Base-by-base conservation (phyloP, 1,140 invertebrate species). In the Nephila pilipes region DNA sequence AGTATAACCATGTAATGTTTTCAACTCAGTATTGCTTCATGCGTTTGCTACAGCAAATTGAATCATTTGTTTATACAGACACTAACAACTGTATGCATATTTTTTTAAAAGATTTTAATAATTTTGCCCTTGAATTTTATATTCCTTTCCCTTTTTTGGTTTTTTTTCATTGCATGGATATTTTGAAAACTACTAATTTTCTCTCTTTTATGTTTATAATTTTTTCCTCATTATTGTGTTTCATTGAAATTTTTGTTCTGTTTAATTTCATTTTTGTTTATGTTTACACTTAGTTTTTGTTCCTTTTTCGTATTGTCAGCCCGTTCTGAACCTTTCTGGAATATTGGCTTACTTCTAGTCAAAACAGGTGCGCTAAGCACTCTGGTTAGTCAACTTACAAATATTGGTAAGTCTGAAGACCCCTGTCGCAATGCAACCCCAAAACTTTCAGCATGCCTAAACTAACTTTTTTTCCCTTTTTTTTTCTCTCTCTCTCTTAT, bases 371-470 rank as follows among this genome's bases (percentile, higher is more conserved):
- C 96, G 95, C 95, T 96, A 95, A 95, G 95, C 94, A 95, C 96
- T 95, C 95, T 96, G 94, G 95, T 96, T 95, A 95, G 95, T 94
- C 96, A 96, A 95, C 95, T 96, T 95, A 92, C 94, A 94, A 96
- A 96, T 95, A 95, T 96, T 95, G 96, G 96, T 96, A 96, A 96
- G 95, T 95, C 93, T 93, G 69, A 93, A 79, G 90, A 46, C 25
- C 87, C 58, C 57, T 87, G 65, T 32, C 18, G 3, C 1, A 16
- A 32, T 29, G 22, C 12, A 6, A 32, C 25, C 80, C 38, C 46
- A 25, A 55, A 83, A 83, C 29, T 32, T 75, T 18, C 29, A 32
- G 65, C 65, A 75, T 75, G 65, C 65, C 4, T 75, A 12, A 22
- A 75, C 32, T 75, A 75, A 83, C n/a, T 22, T 38, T 81, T 81